Conservation (phyloP, 2,113 vertebrate species). For the Hyaena hyaena region DNA sequence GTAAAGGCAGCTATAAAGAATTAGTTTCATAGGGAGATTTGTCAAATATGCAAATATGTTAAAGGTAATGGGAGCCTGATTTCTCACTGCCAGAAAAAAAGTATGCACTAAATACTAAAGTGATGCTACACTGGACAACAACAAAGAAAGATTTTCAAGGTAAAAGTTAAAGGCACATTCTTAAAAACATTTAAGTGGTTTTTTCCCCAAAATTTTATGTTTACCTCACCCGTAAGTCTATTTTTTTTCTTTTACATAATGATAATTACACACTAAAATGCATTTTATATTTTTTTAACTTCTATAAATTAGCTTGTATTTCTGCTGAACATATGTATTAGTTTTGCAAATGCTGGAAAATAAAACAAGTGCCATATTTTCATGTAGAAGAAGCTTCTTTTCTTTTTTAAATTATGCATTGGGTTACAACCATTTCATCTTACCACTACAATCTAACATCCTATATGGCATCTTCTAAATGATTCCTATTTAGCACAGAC, state of each 20-base stretch:
- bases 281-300: neutral
- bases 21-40: neutral
- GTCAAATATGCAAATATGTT: neutral
- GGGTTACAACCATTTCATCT: neutral
- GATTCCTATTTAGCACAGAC: slow-evolving; percentile 32
- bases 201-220: neutral
- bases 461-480: neutral
- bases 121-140: neutral
- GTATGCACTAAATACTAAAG: neutral
- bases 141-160: neutral
- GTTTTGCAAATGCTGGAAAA: slow-evolving; percentile 8
- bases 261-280: neutral
- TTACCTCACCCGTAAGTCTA: neutral
- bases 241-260: neutral
- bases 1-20: neutral
- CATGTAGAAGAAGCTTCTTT: neutral
- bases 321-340: neutral
- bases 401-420: neutral
- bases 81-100: neutral
- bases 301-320: neutral
- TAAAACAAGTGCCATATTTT: neutral
- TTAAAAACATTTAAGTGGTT: neutral
- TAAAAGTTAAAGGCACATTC: neutral
- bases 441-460: neutral
- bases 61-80: neutral